phyloP scores from a whole-genome alignment of 1,140 invertebrate genomes.

The Drosophila willistoni region DNA sequence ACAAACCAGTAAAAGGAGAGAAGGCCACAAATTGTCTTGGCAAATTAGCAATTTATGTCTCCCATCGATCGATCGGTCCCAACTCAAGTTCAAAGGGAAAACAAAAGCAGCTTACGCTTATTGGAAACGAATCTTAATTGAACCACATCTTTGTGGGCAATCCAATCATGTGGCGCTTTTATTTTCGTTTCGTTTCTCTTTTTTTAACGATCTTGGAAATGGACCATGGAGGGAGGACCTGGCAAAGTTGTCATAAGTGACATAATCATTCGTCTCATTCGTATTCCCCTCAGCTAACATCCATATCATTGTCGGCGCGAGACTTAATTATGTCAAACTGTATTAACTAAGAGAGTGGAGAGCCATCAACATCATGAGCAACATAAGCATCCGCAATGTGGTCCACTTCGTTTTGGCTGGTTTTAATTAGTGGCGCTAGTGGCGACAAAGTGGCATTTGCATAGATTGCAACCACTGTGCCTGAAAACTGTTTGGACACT shows the following conservation, averaged over 20 bases:
- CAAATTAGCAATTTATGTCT: neutral
- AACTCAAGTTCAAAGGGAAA: neutral
- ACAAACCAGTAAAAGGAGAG: no score
- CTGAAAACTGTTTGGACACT: conserved; percentile 27
- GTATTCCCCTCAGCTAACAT: conserved; percentile 10
- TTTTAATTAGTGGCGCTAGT: conserved; percentile 39
- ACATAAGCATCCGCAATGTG: neutral
- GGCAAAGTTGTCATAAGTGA: conserved; percentile 51
- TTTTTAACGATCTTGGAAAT: no score
- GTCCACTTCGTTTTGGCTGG: neutral
- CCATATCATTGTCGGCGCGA: neutral
- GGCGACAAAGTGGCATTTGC: conserved; percentile 19
- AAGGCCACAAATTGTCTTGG: neutral
- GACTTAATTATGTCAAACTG: conserved; percentile 57
- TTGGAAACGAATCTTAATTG: no score
- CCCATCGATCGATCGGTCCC: no score
- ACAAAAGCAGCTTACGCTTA: neutral
- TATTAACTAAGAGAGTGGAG: conserved; percentile 26
- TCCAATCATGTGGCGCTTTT: neutral
- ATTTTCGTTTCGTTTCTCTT: no score
- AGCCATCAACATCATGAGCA: neutral
- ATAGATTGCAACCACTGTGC: conserved; percentile 26
- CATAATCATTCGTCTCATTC: conserved; percentile 11
- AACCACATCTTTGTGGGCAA: neutral
- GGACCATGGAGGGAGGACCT: no score